Evolutionary conservation across 2,797 vertebrate species (phyloP).

Genomic region (Eospalax fontanierii): DNA sequence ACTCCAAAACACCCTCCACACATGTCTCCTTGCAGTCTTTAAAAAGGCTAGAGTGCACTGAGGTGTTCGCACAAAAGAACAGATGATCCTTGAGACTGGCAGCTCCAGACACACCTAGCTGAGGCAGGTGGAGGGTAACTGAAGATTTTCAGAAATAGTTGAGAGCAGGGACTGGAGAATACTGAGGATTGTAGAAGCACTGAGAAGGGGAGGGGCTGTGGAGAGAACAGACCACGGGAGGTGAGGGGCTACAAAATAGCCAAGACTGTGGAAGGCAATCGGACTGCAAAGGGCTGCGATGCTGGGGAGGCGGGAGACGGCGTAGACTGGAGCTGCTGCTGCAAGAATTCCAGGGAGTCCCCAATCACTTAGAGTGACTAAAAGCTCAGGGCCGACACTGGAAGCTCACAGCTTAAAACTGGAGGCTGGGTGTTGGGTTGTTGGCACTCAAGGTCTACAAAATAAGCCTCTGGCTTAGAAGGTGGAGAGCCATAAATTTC

Average conservation of each 20-base stretch:
- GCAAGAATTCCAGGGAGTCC: too few relatives aligned
- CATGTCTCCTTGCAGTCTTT: not conserved
- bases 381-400: not conserved
- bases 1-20: not conserved
- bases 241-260: not conserved
- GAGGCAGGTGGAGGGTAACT: not conserved
- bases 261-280: not conserved
- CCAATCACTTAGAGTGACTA: not conserved
- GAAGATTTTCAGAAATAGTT: not conserved
- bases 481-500: not conserved
- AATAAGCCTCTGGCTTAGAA: not conserved
- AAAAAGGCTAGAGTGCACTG: too few relatives aligned
- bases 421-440: not conserved
- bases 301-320: not conserved
- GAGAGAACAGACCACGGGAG: not conserved
- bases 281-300: not conserved
- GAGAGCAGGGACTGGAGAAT: not conserved
- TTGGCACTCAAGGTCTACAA: not conserved
- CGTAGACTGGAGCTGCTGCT: too few relatives aligned
- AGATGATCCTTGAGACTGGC: not conserved
- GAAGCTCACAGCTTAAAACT: not conserved
- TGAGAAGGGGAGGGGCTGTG: not conserved
- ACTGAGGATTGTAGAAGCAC: too few relatives aligned
- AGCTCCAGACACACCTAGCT: not conserved
- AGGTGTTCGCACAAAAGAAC: not conserved